Conservation (phyloP, 2,888 invertebrate species). For the Torymus aiolomorphi region DNA sequence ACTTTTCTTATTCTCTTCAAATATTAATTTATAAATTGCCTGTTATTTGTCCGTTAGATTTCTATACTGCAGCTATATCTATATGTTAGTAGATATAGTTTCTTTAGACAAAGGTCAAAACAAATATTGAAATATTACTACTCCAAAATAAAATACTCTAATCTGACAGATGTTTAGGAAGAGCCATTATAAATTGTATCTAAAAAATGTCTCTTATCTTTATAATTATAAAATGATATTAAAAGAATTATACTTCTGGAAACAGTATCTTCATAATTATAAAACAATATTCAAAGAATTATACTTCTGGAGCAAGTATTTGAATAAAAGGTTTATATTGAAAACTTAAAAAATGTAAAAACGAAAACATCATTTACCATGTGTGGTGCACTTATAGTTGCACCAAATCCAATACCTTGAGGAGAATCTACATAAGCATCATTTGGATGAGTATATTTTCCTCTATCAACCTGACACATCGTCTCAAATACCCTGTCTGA, state of each 20-base stretch:
- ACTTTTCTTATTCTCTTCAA: background rate
- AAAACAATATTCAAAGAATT: too few species aligned
- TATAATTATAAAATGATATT: conserved; percentile 9
- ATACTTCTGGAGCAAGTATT: background rate
- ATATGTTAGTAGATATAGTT: too few species aligned
- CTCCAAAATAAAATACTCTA: too few species aligned
- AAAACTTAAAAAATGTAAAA: conserved; percentile 4
- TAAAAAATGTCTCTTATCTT: conserved; percentile 16
- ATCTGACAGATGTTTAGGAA: too few species aligned
- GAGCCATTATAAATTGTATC: background rate
- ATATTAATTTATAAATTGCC: too few species aligned
- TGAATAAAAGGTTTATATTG: conserved; percentile 1
- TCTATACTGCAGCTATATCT: too few species aligned
- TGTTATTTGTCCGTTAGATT: too few species aligned
- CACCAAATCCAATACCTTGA: conserved; percentile 94
- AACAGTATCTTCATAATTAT: too few species aligned
- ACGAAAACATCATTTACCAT: conserved; percentile 85
- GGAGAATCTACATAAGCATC: conserved; percentile 92
- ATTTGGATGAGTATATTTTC: conserved; percentile 82
- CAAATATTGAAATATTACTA: too few species aligned
- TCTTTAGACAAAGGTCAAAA: too few species aligned
- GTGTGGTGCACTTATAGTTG: conserved; percentile 97
- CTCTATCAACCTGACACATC: conserved; percentile 90
- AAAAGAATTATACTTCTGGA: conserved; percentile 3
- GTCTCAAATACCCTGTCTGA: conserved; percentile 85